A percentile compares a stretch with the other conserved stretches of the same genome.
These are phyloP conservation scores for Aphis gossypii DNA, from an alignment of 1,140 invertebrate genomes.

Conservation along the genomic window DNA sequence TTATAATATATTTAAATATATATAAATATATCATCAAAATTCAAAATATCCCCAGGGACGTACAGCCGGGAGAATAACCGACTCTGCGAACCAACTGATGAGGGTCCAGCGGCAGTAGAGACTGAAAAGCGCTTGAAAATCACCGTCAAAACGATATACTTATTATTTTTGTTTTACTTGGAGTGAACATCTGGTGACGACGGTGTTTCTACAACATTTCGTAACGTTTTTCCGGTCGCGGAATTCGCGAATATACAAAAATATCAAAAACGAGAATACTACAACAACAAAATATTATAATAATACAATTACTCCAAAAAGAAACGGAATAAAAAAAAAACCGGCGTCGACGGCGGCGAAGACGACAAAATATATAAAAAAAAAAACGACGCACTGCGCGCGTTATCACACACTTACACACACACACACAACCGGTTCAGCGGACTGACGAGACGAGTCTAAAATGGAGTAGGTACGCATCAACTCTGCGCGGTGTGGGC, in stretches of 20 bases:
- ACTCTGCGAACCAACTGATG: neutral
- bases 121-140: neutral
- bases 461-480: neutral
- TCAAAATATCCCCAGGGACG: no score
- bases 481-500: neutral
- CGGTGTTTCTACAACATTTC: neutral
- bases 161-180: neutral
- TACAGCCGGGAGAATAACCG: no score
- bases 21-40: no score
- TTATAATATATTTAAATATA: no score
- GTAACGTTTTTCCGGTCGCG: neutral
- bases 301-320: neutral
- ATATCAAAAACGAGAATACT: neutral
- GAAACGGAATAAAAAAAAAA: neutral
- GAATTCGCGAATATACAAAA: neutral
- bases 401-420: neutral
- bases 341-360: no score
- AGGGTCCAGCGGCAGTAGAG: neutral
- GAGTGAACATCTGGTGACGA: neutral
- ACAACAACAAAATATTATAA: neutral
- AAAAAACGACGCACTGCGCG: neutral
- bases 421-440: conserved; percentile 31
- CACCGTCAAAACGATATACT: neutral
- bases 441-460: conserved; percentile 43
- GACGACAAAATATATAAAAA: neutral